These are phyloP conservation scores for Volucella bombylans DNA, from an alignment of 2,888 invertebrate genomes.

Conservation along the genomic window DNA sequence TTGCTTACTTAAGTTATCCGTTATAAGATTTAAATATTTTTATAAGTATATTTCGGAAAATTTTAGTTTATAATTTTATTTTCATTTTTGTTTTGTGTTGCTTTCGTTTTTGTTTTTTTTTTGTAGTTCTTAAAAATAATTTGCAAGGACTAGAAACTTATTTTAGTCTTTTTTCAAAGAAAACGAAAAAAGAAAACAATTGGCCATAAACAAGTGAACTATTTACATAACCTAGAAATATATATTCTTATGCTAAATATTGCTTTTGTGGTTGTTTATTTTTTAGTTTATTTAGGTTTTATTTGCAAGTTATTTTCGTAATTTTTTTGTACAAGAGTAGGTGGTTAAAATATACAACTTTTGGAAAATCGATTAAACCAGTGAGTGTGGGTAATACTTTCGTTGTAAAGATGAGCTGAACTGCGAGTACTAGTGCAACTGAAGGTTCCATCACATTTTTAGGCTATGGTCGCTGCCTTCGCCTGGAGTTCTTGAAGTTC, in stretches of 20 bases:
- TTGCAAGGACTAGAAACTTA: conserved; percentile 72
- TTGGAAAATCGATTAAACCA: conserved; percentile 20
- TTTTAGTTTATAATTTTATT: conserved; percentile 45
- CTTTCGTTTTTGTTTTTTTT: conserved; percentile 18
- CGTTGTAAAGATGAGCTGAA: conserved; percentile 74
- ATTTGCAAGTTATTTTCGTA: conserved; percentile 31
- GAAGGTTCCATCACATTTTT: conserved; percentile 3
- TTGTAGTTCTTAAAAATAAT: conserved; percentile 38
- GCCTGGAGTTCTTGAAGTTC: conserved; percentile 85
- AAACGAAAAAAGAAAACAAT: conserved; percentile 35
- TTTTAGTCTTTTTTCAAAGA: conserved; percentile 48
- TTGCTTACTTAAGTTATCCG: conserved; percentile 24
- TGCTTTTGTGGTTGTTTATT: conserved; percentile 57
- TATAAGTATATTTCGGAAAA: conserved; percentile 35
- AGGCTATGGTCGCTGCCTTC: conserved; percentile 75
- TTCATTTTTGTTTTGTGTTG: conserved; percentile 27
- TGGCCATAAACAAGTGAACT: conserved; percentile 61
- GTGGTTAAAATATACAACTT: conserved; percentile 71
- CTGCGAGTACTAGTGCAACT: conserved; percentile 8
- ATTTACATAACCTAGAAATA: conserved; percentile 55
- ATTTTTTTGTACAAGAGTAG: conserved; percentile 73
- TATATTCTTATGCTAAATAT: conserved; percentile 60
- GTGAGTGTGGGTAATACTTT: conserved; percentile 73
- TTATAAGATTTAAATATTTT: conserved; percentile 18
- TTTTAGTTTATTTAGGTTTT: conserved; percentile 24